A percentile compares a stretch with the other conserved stretches of the same genome.
Conservation (phyloP, 2,113 vertebrate genomes). For the Candoia aspera region DNA sequence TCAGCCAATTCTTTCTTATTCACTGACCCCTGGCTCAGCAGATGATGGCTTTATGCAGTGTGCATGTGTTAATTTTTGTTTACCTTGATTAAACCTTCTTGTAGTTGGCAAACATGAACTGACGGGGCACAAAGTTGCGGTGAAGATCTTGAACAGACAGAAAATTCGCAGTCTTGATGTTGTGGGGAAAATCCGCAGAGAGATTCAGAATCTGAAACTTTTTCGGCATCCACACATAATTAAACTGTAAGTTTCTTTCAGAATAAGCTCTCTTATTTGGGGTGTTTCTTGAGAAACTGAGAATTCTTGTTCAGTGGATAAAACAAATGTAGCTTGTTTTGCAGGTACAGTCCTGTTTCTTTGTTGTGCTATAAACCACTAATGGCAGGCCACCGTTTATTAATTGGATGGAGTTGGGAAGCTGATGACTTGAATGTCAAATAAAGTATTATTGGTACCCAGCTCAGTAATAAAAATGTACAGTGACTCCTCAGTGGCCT, state of each 20-base stretch:
- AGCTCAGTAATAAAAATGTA: not conserved
- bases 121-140: conserved; percentile 97
- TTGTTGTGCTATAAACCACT: not conserved
- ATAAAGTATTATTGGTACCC: not conserved
- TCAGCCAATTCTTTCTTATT: not conserved
- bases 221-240: conserved; percentile 99
- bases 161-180: conserved; percentile 99
- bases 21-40: not conserved
- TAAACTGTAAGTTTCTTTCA: conserved; percentile 88
- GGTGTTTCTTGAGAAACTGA: not conserved
- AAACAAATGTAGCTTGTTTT: conserved; percentile 15
- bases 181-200: conserved; percentile 96
- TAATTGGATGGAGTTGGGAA: not conserved
- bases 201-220: conserved; percentile 99
- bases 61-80: not conserved
- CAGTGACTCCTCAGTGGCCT: not conserved
- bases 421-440: not conserved
- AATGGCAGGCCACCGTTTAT: conserved; percentile 3
- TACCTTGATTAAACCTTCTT: conserved; percentile 29
- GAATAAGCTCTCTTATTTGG: not conserved
- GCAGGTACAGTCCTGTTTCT: not conserved
- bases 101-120: conserved; percentile 96
- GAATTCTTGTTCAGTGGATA: not conserved
- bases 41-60: not conserved
- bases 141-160: conserved; percentile 98